phyloP scores from a whole-genome alignment of 2,113 vertebrate species.

The Eudyptes chrysolophus region DNA sequence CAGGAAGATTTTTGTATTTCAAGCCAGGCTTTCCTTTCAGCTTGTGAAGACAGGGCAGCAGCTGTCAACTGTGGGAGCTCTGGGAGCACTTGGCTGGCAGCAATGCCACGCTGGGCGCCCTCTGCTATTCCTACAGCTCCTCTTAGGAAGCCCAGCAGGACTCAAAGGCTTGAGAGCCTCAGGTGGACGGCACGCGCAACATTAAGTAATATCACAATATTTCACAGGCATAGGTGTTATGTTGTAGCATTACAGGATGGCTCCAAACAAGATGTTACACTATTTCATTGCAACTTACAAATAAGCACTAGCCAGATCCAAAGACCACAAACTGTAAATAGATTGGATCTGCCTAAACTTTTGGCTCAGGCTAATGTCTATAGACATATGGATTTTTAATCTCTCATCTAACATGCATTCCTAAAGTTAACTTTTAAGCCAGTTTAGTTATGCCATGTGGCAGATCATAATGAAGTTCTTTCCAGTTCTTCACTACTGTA shows the following conservation, averaged over 20 bases:
- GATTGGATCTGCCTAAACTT: neutral
- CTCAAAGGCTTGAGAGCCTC: neutral
- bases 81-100: neutral
- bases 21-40: neutral
- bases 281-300: neutral
- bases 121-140: neutral
- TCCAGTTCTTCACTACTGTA: neutral
- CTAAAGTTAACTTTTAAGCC: neutral
- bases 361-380: neutral
- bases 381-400: neutral
- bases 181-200: neutral
- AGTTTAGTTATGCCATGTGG: neutral
- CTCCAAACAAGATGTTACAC: neutral
- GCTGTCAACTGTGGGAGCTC: neutral
- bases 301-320: neutral
- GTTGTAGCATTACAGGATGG: neutral
- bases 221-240: neutral
- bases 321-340: neutral
- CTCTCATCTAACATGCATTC: neutral
- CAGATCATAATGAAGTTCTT: neutral
- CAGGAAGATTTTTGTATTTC: neutral
- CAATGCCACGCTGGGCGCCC: rapidly evolving
- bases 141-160: neutral
- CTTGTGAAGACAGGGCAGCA: neutral
- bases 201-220: neutral